Conservation (phyloP, 2,888 invertebrate genomes). For the Onthophagus sagittarius region DNA sequence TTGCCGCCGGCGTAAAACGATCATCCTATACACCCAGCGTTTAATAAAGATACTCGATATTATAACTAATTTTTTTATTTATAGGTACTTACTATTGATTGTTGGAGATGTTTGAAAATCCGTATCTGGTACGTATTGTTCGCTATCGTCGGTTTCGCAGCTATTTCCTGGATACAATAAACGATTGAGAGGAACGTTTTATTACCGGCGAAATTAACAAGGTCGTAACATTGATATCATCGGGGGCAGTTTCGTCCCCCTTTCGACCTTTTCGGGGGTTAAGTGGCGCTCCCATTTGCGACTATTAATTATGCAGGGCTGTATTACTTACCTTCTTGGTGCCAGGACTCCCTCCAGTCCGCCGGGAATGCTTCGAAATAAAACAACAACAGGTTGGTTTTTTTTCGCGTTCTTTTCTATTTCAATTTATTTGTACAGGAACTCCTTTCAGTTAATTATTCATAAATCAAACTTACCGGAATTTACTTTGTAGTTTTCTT, state of each 20-base stretch:
- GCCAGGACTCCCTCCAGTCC: constrained; percentile 50
- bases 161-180: constrained; percentile 48
- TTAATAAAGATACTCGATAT: background rate
- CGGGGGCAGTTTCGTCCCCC: background rate
- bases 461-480: constrained; percentile 34
- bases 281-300: constrained; percentile 34
- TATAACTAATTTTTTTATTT: background rate
- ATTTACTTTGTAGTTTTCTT: constrained; percentile 42
- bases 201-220: background rate
- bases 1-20: constrained; percentile 25
- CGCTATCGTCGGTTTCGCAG: constrained; percentile 54
- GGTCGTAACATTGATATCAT: background rate
- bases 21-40: background rate
- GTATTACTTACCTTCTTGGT: constrained; percentile 50
- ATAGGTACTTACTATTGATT: constrained; percentile 26
- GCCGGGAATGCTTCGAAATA: constrained; percentile 44
- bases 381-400: constrained; percentile 23
- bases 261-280: constrained; percentile 34
- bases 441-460: background rate
- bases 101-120: constrained; percentile 33
- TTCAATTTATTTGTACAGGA: background rate
- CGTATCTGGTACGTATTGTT: constrained; percentile 52
- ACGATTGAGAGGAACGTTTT: background rate
- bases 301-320: constrained; percentile 23
- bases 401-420: background rate